Evolutionary conservation across 2,113 vertebrate species (phyloP).

Genomic region (Columba livia): DNA sequence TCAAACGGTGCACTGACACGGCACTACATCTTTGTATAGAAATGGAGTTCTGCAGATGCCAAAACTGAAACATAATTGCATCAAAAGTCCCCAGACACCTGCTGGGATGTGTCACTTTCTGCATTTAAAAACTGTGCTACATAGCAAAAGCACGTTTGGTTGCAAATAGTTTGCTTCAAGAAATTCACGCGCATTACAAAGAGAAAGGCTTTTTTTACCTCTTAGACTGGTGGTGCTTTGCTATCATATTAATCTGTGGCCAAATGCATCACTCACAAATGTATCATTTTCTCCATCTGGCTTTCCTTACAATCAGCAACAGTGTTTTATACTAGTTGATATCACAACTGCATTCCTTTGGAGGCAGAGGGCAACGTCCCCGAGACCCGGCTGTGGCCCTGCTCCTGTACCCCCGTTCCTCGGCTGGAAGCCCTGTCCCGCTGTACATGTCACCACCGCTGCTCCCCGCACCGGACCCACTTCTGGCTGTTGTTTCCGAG

Average conservation of each 20-base stretch:
- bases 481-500: not conserved
- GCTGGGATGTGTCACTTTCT: not conserved
- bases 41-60: not conserved
- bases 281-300: not conserved
- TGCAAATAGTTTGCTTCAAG: not conserved
- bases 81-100: not conserved
- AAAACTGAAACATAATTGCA: not conserved
- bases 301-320: not conserved
- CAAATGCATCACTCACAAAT: not conserved
- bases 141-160: not conserved
- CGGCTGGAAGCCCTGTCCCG: not conserved
- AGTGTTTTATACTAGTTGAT: not conserved
- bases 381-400: not conserved
- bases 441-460: rapidly evolving
- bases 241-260: not conserved
- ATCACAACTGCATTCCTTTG: not conserved
- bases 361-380: not conserved
- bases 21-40: not conserved
- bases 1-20: not conserved
- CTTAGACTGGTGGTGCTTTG: not conserved
- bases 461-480: no score
- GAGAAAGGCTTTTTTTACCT: not conserved
- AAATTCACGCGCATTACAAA: rapidly evolving
- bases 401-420: not conserved
- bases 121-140: not conserved